Percentiles rank a stretch among this genome's conserved stretches.
Evolutionary conservation across 2,888 invertebrate species (phyloP).

Genomic region (Nephrocerus scutellatus): DNA sequence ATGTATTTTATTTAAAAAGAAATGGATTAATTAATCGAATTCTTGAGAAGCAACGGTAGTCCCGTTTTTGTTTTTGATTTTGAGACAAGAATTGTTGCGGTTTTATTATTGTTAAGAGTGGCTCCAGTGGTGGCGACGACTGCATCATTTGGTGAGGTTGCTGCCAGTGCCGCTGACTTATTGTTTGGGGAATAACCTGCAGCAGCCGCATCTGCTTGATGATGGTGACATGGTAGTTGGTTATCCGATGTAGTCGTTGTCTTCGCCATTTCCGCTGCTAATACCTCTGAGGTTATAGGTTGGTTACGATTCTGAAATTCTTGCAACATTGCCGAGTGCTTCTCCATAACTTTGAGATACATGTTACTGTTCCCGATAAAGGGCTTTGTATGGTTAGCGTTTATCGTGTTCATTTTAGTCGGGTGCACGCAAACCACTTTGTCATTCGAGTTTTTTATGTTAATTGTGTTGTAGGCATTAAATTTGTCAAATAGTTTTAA

Average conservation of each 20-base stretch:
- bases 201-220: conserved; percentile 18
- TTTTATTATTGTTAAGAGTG: conserved; percentile 36
- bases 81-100: conserved; percentile 48
- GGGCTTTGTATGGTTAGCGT: neutral
- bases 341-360: conserved; percentile 31
- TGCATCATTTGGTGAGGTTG: conserved; percentile 17
- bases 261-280: neutral
- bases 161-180: conserved; percentile 15
- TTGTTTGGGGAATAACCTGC: conserved; percentile 17
- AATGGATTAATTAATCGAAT: conserved; percentile 48
- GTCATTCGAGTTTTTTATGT: conserved; percentile 18
- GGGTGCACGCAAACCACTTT: conserved; percentile 18
- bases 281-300: conserved; percentile 12
- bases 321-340: conserved; percentile 35
- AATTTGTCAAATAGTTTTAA: conserved; percentile 24
- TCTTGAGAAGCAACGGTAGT: conserved; percentile 47
- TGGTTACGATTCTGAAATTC: conserved; percentile 34
- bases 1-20: no score
- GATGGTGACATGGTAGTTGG: conserved; percentile 1
- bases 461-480: conserved; percentile 21
- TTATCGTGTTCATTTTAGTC: conserved; percentile 11
- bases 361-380: conserved; percentile 8
- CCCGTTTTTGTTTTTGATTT: conserved; percentile 49
- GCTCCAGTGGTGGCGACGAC: conserved; percentile 18
- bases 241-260: conserved; percentile 10